Conservation (phyloP, 2,797 vertebrate genomes). For the Alfaro cultratus region DNA sequence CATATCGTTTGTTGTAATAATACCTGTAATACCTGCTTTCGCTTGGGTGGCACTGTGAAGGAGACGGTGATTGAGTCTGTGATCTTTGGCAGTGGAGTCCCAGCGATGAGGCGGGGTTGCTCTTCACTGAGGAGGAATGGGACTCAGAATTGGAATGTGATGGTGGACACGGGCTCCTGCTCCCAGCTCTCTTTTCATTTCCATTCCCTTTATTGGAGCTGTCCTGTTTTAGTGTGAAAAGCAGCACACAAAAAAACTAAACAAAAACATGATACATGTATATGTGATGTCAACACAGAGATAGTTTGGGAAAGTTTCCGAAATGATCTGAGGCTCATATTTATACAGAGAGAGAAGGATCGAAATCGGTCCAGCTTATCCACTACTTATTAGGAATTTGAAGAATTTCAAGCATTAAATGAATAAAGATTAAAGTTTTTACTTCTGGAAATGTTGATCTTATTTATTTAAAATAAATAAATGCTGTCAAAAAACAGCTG, state of each 20-base stretch:
- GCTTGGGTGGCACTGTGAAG: constrained; percentile 18
- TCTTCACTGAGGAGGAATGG: constrained; percentile 17
- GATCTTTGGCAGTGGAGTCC: constrained; percentile 32
- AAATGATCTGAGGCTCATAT: background rate
- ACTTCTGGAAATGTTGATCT: background rate
- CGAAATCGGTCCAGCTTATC: background rate
- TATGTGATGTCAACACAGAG: background rate
- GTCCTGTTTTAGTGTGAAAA: constrained; percentile 51
- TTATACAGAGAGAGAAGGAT: background rate
- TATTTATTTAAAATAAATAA: too few relatives aligned
- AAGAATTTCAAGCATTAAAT: background rate
- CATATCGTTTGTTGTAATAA: too few relatives aligned
- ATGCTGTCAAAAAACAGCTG: background rate
- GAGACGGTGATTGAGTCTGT: constrained; percentile 31
- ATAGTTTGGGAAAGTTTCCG: background rate
- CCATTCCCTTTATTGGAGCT: constrained; percentile 52
- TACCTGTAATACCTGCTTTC: constrained; percentile 46
- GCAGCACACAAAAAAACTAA: background rate
- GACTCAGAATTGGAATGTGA: constrained; percentile 60
- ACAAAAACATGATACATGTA: too few relatives aligned
- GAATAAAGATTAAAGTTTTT: background rate
- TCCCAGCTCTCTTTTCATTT: constrained; percentile 38
- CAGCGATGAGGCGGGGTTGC: constrained; percentile 37
- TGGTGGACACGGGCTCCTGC: constrained; percentile 36
- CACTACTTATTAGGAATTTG: background rate